Conservation (phyloP, 2,113 vertebrate species). For the Aptenodytes patagonicus region DNA sequence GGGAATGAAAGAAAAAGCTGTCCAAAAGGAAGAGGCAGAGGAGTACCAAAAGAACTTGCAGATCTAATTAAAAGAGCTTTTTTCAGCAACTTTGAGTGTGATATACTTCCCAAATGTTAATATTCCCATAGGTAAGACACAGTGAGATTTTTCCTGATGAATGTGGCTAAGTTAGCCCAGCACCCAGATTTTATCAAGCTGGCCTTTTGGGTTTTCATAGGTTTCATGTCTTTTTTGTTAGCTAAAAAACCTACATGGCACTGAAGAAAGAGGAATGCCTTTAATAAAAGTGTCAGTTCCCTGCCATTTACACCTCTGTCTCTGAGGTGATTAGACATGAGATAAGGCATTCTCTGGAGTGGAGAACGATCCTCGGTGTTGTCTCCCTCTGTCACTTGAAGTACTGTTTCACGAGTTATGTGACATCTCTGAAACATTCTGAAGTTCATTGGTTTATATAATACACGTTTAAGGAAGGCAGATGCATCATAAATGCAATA, state of each 20-base stretch:
- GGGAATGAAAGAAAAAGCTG: not conserved
- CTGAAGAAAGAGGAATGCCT: constrained; percentile 26
- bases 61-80: not conserved
- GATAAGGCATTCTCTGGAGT: constrained; percentile 21
- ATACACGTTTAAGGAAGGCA: not conserved
- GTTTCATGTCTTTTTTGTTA: not conserved
- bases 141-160: not conserved
- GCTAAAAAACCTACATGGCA: not conserved
- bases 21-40: not conserved
- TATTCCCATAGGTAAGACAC: not conserved
- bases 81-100: not conserved
- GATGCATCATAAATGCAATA: not conserved
- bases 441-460: not conserved
- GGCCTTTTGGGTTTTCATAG: not conserved
- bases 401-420: not conserved
- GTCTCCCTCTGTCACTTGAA: constrained; percentile 31
- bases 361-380: not conserved
- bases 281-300: constrained; percentile 39
- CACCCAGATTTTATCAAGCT: not conserved
- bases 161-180: not conserved
- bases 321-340: not conserved
- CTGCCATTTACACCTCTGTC: constrained; percentile 16
- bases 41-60: not conserved
- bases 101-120: not conserved
- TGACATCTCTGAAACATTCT: constrained; percentile 1